Evolutionary conservation across 2,797 vertebrate species (phyloP).

Genomic region (Eremophila alpestris): DNA sequence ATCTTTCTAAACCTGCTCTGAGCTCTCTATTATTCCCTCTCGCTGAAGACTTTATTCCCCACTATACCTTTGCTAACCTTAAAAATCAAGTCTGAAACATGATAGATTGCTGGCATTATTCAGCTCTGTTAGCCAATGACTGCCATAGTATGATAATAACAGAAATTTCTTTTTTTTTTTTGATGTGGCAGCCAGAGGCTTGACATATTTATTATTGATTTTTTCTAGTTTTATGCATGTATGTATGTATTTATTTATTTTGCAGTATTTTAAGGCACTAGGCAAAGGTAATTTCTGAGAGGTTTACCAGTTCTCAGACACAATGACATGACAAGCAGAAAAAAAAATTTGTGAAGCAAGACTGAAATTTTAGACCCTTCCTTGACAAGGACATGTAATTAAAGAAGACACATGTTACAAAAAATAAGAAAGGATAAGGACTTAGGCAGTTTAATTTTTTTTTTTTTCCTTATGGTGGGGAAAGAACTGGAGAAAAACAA

Average conservation of each 20-base stretch:
- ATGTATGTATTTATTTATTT: not conserved
- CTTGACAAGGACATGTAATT: not conserved
- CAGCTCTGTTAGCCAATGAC: not conserved
- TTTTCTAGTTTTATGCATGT: not conserved
- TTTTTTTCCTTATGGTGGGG: not conserved
- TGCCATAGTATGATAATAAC: not conserved
- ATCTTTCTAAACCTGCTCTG: slow-evolving; percentile 37
- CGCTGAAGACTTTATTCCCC: not conserved
- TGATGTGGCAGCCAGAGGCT: not conserved
- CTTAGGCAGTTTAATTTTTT: not conserved
- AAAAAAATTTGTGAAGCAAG: not conserved
- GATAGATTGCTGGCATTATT: not conserved
- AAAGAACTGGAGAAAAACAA: not conserved
- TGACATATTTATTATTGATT: not conserved
- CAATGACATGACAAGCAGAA: not conserved
- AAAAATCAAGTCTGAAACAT: not conserved
- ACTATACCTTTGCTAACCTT: not conserved
- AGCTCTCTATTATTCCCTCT: slow-evolving; percentile 15
- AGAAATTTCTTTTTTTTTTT: not conserved
- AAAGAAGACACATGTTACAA: not conserved
- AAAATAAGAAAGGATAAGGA: not conserved
- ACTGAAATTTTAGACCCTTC: not conserved
- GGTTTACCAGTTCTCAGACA: not conserved
- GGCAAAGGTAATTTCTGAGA: not conserved
- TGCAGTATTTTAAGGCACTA: not conserved